Conservation (phyloP, 30 jellyfish, hydroid and myxozoan genomes). For the Pelagia noctiluca region DNA sequence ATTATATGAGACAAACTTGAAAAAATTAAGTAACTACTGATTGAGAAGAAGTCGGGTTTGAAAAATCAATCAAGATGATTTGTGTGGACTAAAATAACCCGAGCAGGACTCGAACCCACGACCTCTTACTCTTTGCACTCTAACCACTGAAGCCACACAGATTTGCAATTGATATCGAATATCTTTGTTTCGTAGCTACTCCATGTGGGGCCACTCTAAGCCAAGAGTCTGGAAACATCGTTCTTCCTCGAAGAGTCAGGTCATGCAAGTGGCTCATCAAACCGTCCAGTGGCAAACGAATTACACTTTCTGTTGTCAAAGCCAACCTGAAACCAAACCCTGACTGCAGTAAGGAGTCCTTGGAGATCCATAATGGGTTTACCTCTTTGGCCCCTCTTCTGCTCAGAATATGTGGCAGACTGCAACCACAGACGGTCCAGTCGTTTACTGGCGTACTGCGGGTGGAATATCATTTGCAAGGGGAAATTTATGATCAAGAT, state of each 20-base stretch:
- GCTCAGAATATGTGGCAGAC: slow-evolving; percentile 55
- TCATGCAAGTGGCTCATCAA: slow-evolving; percentile 64
- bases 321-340: slow-evolving; percentile 61
- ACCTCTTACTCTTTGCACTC: too few species aligned
- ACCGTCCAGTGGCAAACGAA: slow-evolving; percentile 41
- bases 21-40: too few species aligned
- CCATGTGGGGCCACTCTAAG: slow-evolving; percentile 61
- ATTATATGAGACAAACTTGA: too few species aligned
- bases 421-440: slow-evolving; percentile 31
- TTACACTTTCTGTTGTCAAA: slow-evolving; percentile 52
- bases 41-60: too few species aligned
- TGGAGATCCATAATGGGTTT: slow-evolving; percentile 58
- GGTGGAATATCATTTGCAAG: slow-evolving; percentile 13
- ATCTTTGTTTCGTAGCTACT: slow-evolving; percentile 38
- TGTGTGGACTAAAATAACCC: too few species aligned
- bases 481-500: slow-evolving; percentile 27
- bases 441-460: slow-evolving; percentile 53
- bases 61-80: too few species aligned
- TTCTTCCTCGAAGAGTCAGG: slow-evolving; percentile 31
- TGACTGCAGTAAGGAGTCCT: slow-evolving; percentile 43
- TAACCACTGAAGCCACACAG: too few species aligned
- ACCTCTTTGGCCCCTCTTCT: slow-evolving; percentile 70
- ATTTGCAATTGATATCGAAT: neutral
- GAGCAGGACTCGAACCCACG: too few species aligned
- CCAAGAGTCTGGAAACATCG: slow-evolving; percentile 49